Evolutionary conservation across 2,888 invertebrate species (phyloP).

Genomic region (Rhodophaea formosa): DNA sequence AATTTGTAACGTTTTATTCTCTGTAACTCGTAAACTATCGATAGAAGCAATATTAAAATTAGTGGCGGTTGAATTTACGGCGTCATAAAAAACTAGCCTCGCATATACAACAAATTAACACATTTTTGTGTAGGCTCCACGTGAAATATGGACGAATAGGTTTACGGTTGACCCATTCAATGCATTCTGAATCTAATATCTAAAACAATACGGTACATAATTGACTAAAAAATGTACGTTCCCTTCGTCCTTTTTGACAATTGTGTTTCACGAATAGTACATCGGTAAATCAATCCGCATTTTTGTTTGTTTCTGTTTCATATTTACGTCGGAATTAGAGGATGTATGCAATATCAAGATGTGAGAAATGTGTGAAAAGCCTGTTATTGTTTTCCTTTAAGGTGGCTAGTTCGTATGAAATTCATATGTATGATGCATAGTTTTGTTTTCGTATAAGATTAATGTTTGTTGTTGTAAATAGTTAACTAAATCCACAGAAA

Average conservation of each 20-base stretch:
- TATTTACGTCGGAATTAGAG: slow-evolving; percentile 60
- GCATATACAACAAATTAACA: slow-evolving; percentile 29
- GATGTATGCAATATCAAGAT: slow-evolving; percentile 38
- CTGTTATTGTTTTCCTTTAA: slow-evolving; percentile 6
- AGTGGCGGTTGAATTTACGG: slow-evolving; percentile 2
- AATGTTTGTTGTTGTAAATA: too few species aligned
- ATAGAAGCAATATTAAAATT: slow-evolving; percentile 9
- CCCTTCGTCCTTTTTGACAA: not conserved
- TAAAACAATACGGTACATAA: slow-evolving; percentile 16
- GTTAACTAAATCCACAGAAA: too few species aligned
- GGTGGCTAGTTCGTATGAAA: too few species aligned
- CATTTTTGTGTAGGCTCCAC: slow-evolving; percentile 33
- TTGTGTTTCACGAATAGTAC: not conserved
- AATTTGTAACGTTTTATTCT: slow-evolving; percentile 1
- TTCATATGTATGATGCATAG: too few species aligned
- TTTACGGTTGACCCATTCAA: slow-evolving; percentile 39
- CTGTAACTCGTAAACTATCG: not conserved
- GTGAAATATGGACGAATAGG: slow-evolving; percentile 48
- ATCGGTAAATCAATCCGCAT: slow-evolving; percentile 60
- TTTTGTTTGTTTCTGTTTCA: slow-evolving; percentile 46
- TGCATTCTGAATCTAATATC: slow-evolving; percentile 46
- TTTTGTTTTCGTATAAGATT: too few species aligned
- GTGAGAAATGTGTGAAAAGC: not conserved
- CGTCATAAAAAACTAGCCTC: slow-evolving; percentile 7
- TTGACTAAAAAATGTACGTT: not conserved